A percentile compares a stretch with the other conserved stretches of the same genome.
phyloP scores from a whole-genome alignment of 2,113 vertebrate species.

The Hyla sarda region DNA sequence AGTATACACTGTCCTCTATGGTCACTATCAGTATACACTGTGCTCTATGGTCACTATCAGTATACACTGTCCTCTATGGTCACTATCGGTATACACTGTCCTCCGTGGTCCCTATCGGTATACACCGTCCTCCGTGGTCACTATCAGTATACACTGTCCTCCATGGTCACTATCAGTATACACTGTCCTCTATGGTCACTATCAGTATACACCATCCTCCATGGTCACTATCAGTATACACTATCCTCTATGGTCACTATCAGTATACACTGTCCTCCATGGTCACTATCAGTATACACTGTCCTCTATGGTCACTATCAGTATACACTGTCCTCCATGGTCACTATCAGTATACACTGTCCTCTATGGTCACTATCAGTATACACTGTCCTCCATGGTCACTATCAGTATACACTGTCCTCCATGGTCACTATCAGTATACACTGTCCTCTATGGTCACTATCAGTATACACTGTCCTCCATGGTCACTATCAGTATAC shows the following conservation, averaged over 20 bases:
- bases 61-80: too few species aligned
- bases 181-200: too few species aligned
- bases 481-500: background rate
- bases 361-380: background rate
- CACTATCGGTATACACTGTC: background rate
- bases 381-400: background rate
- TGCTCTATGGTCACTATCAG: background rate
- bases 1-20: too few species aligned
- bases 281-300: too few species aligned
- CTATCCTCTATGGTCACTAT: too few species aligned
- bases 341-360: too few species aligned
- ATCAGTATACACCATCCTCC: background rate
- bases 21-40: background rate
- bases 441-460: background rate
- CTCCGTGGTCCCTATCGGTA: background rate
- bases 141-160: background rate
- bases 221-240: too few species aligned
- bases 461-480: too few species aligned
- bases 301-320: too few species aligned
- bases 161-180: too few species aligned
- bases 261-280: background rate
- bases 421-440: background rate
- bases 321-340: background rate
- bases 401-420: too few species aligned
- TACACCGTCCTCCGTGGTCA: too few species aligned